These are phyloP conservation scores for Bryconaethiops microstoma DNA, from an alignment of 2,797 vertebrate species.

Conservation along the genomic window DNA sequence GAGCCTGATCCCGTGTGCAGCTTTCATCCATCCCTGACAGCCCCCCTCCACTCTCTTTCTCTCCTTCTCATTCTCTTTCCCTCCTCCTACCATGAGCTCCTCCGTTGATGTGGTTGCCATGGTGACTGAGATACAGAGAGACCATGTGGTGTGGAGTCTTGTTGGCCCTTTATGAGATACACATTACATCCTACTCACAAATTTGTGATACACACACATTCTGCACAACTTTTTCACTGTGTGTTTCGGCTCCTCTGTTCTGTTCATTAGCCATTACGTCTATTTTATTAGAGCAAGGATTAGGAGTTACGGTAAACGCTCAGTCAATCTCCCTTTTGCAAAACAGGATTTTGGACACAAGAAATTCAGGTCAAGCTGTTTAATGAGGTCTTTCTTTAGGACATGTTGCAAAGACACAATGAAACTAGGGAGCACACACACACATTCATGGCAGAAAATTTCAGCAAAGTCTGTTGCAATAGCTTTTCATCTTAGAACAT, in stretches of 20 bases:
- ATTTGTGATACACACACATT: not conserved
- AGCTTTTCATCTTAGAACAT: not conserved
- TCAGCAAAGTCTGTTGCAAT: not conserved
- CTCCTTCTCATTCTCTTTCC: not conserved
- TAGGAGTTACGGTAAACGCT: not conserved
- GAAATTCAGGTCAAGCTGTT: slow-evolving; percentile 27
- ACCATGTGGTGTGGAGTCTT: slow-evolving; percentile 51
- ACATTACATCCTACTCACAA: slow-evolving; percentile 23
- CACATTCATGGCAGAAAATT: not conserved
- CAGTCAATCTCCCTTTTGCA: not conserved
- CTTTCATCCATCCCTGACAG: not conserved
- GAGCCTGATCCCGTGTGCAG: slow-evolving; percentile 62
- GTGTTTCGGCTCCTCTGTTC: not conserved
- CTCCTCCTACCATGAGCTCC: slow-evolving; percentile 7
- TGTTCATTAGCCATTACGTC: not conserved
- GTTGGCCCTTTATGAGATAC: slow-evolving; percentile 47
- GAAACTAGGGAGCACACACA: not conserved
- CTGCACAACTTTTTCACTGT: not conserved
- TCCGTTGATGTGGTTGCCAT: slow-evolving; percentile 65
- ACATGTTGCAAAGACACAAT: not conserved
- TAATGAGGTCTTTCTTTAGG: slow-evolving; percentile 8
- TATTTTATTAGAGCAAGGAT: not conserved
- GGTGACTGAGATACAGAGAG: slow-evolving; percentile 51
- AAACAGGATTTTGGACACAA: slow-evolving; percentile 8
- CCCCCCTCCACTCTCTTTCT: not conserved